Percentiles rank a stretch among this genome's conserved stretches.
Conservation (phyloP, 2,113 vertebrate species). For the Festucalex cinctus region DNA sequence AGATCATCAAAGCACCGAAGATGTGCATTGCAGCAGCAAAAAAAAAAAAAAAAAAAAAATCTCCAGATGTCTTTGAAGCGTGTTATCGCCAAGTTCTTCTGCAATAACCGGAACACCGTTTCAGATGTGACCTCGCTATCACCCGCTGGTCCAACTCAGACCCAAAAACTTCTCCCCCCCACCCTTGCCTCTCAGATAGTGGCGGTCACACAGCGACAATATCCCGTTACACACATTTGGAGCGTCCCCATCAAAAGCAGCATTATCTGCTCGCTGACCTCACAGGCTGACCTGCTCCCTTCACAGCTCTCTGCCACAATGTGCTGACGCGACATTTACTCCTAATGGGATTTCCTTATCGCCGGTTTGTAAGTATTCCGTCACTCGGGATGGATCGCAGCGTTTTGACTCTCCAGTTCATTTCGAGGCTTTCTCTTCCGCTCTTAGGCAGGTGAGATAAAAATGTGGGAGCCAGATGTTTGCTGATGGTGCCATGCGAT, state of each 20-base stretch:
- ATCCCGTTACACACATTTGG: not conserved
- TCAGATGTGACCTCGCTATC: not conserved
- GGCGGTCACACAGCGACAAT: not conserved
- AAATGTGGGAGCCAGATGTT: not conserved
- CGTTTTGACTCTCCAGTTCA: not conserved
- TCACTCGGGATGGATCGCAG: not conserved
- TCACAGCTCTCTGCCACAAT: not conserved
- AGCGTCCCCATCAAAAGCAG: not conserved
- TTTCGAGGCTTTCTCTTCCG: not conserved
- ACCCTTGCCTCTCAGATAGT: not conserved
- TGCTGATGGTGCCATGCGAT: not conserved
- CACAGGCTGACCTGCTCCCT: not conserved
- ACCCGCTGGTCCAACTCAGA: not conserved
- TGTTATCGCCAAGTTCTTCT: not conserved
- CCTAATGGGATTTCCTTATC: slow-evolving; percentile 5
- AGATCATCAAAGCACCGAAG: not conserved
- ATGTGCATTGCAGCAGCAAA: not conserved
- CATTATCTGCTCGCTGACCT: slow-evolving; percentile 3
- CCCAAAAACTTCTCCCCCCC: not conserved
- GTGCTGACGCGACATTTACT: not conserved
- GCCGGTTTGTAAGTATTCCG: not conserved
- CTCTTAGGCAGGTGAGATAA: not conserved
- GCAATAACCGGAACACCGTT: not conserved
- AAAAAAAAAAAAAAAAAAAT: not conserved
- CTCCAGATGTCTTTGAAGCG: not conserved